A percentile compares a stretch with the other conserved stretches of the same genome.
These are phyloP conservation scores for Diacarnus erythraeanus DNA, from an alignment of 37 sponge, comb jelly and placozoan genomes.

Conservation along the genomic window DNA sequence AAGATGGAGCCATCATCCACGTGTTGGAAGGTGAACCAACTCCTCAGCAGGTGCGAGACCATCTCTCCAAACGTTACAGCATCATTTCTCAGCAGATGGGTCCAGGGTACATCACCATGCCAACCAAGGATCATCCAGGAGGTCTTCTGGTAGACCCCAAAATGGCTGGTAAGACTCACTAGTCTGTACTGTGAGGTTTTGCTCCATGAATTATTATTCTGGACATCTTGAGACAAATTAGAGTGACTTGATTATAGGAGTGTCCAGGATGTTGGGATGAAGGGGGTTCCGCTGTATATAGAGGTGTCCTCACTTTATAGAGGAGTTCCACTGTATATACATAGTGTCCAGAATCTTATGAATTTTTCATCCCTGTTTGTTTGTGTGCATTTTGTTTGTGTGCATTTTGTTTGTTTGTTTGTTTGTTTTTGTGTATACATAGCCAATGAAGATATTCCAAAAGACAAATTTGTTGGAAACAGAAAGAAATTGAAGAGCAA, in stretches of 20 bases:
- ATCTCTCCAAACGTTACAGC: constrained; percentile 16
- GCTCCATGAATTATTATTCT: no score
- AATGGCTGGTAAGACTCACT: not conserved
- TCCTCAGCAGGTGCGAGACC: not conserved
- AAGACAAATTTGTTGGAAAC: not conserved
- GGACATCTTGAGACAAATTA: no score
- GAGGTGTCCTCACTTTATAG: no score
- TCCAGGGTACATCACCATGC: constrained; percentile 26
- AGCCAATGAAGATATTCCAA: not conserved
- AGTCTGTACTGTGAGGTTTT: no score
- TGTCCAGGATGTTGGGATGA: no score
- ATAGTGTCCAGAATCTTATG: no score
- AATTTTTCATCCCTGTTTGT: not conserved
- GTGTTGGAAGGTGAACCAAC: not conserved
- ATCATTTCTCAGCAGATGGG: constrained; percentile 22
- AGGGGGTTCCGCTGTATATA: no score
- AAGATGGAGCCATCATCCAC: constrained; percentile 5
- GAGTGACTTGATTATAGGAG: no score
- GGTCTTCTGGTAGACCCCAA: not conserved
- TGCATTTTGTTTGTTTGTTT: not conserved
- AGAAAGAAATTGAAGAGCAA: constrained; percentile 8
- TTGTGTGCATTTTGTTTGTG: not conserved
- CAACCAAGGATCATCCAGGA: constrained; percentile 4
- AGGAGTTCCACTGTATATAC: no score
- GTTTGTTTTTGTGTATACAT: not conserved